Conservation (phyloP, 2,888 invertebrate species). For the Dicyrtoma fusca region DNA sequence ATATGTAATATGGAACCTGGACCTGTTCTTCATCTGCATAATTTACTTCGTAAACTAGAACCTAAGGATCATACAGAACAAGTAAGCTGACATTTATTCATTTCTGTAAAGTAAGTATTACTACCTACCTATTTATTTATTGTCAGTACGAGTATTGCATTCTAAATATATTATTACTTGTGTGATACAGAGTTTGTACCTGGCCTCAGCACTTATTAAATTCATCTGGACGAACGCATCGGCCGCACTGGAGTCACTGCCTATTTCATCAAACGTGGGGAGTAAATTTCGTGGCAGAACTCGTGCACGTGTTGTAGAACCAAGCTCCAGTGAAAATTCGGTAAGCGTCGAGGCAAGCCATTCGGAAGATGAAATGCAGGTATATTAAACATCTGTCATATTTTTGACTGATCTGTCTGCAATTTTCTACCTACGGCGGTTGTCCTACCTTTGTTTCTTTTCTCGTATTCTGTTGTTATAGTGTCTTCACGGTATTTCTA, state of each 20-base stretch:
- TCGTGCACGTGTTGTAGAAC: conserved; percentile 46
- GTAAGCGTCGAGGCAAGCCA: conserved; percentile 80
- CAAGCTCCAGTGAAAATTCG: conserved; percentile 77
- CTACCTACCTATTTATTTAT: too few relatives aligned
- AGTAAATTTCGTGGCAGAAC: conserved; percentile 45
- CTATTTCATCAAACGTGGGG: conserved; percentile 40
- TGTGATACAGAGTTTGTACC: conserved; percentile 75
- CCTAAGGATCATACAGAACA: conserved; percentile 92
- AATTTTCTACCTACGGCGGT: background rate
- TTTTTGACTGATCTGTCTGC: conserved; percentile 1
- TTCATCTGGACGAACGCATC: conserved; percentile 80
- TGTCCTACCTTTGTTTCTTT: background rate
- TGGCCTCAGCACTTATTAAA: conserved; percentile 86
- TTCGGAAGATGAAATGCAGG: conserved; percentile 72
- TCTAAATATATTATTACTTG: conserved; percentile 33
- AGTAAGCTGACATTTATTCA: conserved; percentile 61
- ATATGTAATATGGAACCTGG: conserved; percentile 87
- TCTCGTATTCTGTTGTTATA: background rate
- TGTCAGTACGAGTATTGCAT: background rate
- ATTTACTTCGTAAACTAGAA: conserved; percentile 81
- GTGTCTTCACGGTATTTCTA: background rate
- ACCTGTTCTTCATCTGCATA: conserved; percentile 85
- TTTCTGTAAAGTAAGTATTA: too few relatives aligned
- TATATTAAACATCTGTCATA: conserved; percentile 46
- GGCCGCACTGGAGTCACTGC: conserved; percentile 58